Evolutionary conservation across 2,888 invertebrate genomes (phyloP), one percentile per base, ranked within the genome.

Genomic region (Vesta saturnalis): DNA sequence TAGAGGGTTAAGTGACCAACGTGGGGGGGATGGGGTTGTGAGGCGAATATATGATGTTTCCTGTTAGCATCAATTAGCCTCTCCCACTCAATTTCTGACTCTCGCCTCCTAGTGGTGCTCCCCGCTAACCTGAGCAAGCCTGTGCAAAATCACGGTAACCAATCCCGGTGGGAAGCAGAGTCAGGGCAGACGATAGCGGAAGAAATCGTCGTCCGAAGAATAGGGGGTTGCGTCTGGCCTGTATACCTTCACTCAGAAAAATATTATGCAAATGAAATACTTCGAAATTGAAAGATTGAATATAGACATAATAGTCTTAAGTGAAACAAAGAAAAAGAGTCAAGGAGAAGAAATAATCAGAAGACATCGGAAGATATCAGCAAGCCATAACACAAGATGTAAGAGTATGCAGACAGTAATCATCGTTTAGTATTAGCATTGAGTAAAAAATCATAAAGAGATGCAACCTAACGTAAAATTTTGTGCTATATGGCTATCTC

Each of bases 121-220:
- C 63, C 61, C 30, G 55, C n/a, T 59, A 67, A 63, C 62, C 52
- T 58, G 67, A 67, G 57, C 58, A 62, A 57, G 54, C 19, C 22
- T 46, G 35, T 21, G 52, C n/a, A 55, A 63, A 58, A 67, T 59
- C 49, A 39, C 30, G 54, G 62, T 67, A 65, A 52, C 55, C 60
- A 60, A 52, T 43, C 55, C 35, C 43, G 43, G 67, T 58, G 63
- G 52, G 54, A 58, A 57, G 22, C 49, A 46, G 43, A 46, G 58
- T 54, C 59, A 63, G 43, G 59, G 63, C 58, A 49, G 19, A 67
- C 23, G 67, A 63, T 19, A 67, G 54, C 35, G 63, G 63, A 39
- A 67, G 55, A 55, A 55, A 21, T 39, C 18, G 15, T 21, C 22
- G 21, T 55, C 62, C 22, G 14, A 62, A 55, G 30, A 30, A 30